Conservation (phyloP, 2,797 vertebrate genomes). For the Lepilemur ruficaudatus region DNA sequence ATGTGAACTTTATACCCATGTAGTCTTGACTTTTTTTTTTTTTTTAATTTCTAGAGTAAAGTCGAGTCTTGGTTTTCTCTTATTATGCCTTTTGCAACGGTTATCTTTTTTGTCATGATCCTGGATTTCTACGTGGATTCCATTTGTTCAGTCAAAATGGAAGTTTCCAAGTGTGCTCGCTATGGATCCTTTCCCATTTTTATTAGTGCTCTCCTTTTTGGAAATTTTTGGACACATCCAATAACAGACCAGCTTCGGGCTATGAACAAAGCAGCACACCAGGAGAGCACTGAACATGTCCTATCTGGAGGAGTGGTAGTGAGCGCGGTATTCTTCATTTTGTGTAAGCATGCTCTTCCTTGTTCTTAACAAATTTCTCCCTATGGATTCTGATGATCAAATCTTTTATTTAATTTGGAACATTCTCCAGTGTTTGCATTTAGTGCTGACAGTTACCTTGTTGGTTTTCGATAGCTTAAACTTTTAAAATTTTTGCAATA, state of each 20-base stretch:
- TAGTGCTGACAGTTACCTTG: neutral
- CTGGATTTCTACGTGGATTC: slow-evolving; percentile 98
- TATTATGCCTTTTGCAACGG: slow-evolving; percentile 91
- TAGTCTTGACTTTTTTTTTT: slow-evolving; percentile 44
- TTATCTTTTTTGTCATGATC: slow-evolving; percentile 94
- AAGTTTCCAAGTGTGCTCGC: slow-evolving; percentile 90
- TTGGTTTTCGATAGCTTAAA: slow-evolving; percentile 29
- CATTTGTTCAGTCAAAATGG: slow-evolving; percentile 94
- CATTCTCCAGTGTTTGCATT: neutral
- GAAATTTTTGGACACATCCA: slow-evolving; percentile 97
- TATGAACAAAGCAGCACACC: slow-evolving; percentile 89
- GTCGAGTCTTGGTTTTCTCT: slow-evolving; percentile 96
- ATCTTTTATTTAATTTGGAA: neutral
- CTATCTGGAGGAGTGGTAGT: slow-evolving; percentile 97
- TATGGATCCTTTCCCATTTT: slow-evolving; percentile 91
- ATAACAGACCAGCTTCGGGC: slow-evolving; percentile 94
- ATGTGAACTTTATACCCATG: neutral
- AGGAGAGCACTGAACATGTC: slow-evolving; percentile 94
- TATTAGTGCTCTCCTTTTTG: slow-evolving; percentile 92
- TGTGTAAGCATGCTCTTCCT: slow-evolving; percentile 87
- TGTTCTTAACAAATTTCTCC: neutral
- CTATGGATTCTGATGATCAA: neutral
- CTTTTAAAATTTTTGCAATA: slow-evolving; percentile 24
- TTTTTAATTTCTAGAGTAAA: slow-evolving; percentile 90
- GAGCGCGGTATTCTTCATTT: slow-evolving; percentile 95